Conservation (phyloP, 2,797 vertebrate genomes). For the Hypotaenidia okinawae region DNA sequence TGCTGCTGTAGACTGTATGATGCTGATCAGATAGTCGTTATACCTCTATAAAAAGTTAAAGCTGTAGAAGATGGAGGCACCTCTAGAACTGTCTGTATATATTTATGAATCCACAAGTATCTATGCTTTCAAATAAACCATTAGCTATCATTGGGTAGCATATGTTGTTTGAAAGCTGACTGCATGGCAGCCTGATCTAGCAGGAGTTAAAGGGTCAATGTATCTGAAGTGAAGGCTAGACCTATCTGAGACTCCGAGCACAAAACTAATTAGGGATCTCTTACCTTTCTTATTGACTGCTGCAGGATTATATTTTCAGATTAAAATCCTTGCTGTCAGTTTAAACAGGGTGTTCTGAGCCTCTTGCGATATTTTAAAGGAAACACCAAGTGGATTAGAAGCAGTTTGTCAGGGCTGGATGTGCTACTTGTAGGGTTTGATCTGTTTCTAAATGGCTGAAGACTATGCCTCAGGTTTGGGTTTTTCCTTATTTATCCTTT, state of each 20-base stretch:
- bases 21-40: background rate
- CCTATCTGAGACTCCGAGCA: background rate
- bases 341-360: background rate
- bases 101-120: background rate
- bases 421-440: background rate
- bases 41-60: background rate
- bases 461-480: no score
- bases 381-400: background rate
- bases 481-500: no score
- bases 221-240: background rate
- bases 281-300: background rate
- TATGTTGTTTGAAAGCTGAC: background rate
- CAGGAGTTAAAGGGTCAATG: background rate
- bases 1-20: background rate
- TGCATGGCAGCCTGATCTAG: background rate
- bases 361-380: background rate
- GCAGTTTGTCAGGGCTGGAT: background rate
- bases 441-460: background rate
- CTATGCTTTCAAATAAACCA: background rate
- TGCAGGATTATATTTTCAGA: background rate
- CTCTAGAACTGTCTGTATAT: background rate
- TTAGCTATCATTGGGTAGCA: background rate
- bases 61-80: background rate
- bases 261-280: background rate
- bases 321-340: background rate